Conservation (phyloP, 2,797 vertebrate genomes). For the Melopsittacus undulatus region DNA sequence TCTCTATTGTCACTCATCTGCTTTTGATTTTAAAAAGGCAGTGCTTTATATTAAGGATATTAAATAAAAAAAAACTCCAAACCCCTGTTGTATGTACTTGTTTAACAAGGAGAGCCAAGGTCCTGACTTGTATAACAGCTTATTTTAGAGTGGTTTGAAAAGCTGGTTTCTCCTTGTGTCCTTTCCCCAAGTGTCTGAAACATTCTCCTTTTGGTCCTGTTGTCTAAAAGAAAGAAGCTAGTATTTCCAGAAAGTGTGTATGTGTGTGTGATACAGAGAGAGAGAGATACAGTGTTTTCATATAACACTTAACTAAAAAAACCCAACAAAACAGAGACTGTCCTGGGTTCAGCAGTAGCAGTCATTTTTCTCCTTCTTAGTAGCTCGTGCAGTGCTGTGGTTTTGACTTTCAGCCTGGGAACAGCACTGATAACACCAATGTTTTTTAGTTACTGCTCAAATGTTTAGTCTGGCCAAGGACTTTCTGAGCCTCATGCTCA, state of each 20-base stretch:
- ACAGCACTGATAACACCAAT: too few species aligned
- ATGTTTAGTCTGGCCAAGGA: too few species aligned
- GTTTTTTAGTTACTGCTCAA: too few species aligned
- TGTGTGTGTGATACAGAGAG: background rate
- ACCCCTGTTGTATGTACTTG: background rate
- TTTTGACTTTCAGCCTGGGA: too few species aligned
- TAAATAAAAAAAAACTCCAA: accelerated
- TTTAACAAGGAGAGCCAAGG: background rate
- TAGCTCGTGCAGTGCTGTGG: too few species aligned
- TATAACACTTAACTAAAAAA: background rate
- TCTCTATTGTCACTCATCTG: background rate
- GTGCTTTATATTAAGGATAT: background rate
- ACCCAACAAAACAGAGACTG: background rate
- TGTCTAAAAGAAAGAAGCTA: background rate
- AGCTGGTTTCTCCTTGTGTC: background rate
- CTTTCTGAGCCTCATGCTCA: too few species aligned
- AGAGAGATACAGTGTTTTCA: background rate
- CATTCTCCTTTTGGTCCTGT: background rate
- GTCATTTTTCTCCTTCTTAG: too few species aligned
- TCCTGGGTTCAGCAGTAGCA: too few species aligned
- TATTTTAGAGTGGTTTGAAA: background rate
- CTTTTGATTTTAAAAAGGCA: background rate
- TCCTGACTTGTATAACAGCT: background rate
- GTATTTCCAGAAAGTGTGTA: background rate
- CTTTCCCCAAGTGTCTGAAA: background rate